phyloP scores from a whole-genome alignment of 2,797 vertebrate genomes.

The Lepus townsendii region DNA sequence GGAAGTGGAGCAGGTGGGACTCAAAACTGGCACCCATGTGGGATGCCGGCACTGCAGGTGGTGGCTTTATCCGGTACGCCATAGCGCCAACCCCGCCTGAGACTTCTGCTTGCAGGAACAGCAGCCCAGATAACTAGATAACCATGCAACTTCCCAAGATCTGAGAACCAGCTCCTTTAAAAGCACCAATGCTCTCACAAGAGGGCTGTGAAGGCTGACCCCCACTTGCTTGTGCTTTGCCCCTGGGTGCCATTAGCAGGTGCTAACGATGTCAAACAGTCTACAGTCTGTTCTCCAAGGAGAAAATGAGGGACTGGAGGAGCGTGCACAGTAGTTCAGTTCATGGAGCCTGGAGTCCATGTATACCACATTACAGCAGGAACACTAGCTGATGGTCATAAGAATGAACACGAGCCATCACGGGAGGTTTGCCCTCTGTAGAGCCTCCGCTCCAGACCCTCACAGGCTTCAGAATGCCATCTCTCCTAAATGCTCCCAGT shows the following conservation, averaged over 20 bases:
- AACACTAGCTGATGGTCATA: not conserved
- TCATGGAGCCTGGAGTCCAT: not conserved
- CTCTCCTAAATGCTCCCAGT: not conserved
- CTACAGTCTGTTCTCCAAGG: not conserved
- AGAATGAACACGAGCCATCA: not conserved
- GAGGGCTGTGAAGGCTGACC: not conserved
- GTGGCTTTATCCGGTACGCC: too few relatives aligned
- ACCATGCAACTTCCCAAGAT: not conserved
- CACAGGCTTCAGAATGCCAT: not conserved
- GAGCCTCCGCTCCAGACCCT: not conserved
- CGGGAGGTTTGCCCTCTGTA: not conserved
- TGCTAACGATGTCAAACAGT: conserved; percentile 23
- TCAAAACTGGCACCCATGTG: too few relatives aligned
- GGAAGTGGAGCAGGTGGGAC: too few relatives aligned
- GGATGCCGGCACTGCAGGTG: too few relatives aligned
- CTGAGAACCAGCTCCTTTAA: conserved; percentile 22
- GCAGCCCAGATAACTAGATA: not conserved
- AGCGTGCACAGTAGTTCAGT: not conserved
- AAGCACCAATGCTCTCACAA: not conserved
- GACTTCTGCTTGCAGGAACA: not conserved
- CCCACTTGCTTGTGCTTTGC: not conserved
- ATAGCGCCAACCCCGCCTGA: not conserved
- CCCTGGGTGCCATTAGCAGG: not conserved
- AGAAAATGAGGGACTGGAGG: not conserved
- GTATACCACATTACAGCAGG: not conserved